Evolutionary conservation across 2,113 vertebrate species (phyloP).

Genomic region (Nipponia nippon): DNA sequence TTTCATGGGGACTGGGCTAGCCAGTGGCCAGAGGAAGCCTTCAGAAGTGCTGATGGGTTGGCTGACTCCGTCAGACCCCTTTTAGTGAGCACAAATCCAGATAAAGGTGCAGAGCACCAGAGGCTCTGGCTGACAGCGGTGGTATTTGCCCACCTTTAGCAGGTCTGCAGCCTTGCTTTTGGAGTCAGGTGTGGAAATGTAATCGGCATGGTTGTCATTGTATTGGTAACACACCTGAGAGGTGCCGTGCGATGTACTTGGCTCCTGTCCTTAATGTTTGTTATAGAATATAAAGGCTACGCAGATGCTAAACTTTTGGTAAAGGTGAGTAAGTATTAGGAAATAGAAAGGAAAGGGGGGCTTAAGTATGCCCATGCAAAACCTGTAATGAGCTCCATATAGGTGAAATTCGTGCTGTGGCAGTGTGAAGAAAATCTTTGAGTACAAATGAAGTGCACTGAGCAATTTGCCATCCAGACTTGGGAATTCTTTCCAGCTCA

Average conservation of each 20-base stretch:
- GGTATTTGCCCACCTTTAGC: not conserved
- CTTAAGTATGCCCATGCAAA: not conserved
- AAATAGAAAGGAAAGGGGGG: not conserved
- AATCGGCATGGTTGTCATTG: not conserved
- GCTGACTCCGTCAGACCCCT: not conserved
- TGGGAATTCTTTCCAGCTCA: not conserved
- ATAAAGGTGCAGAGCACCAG: not conserved
- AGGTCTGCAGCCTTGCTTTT: not conserved
- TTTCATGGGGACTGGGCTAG: not conserved
- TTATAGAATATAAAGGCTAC: not conserved
- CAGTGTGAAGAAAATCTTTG: not conserved
- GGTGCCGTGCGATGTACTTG: not conserved
- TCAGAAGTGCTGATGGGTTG: not conserved
- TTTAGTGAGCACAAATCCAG: not conserved
- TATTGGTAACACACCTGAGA: not conserved
- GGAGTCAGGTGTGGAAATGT: not conserved
- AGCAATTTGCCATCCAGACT: not conserved
- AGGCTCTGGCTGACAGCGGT: not conserved
- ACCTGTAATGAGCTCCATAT: not conserved
- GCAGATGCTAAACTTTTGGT: not conserved
- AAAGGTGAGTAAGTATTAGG: not conserved
- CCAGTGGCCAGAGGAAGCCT: not conserved
- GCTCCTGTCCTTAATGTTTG: not conserved
- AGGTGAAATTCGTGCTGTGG: not conserved
- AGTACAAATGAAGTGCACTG: not conserved